phyloP scores from a whole-genome alignment of 2,797 vertebrate genomes.

The Acrossocheilus fasciatus region DNA sequence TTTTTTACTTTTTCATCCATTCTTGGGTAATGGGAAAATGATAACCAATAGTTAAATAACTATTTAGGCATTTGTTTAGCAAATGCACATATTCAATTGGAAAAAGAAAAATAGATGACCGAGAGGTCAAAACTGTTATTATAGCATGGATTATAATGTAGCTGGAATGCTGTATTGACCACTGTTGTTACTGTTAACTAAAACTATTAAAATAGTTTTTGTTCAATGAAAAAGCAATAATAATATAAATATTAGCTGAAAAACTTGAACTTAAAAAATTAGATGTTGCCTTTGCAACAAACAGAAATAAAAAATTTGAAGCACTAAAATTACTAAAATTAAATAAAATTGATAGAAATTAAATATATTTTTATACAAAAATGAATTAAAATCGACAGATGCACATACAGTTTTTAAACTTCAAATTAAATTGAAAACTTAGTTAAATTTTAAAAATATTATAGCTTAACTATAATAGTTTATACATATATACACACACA shows the following conservation, averaged over 20 bases:
- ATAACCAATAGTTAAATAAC: not conserved
- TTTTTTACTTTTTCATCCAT: not conserved
- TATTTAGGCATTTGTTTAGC: not conserved
- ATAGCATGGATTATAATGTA: not conserved
- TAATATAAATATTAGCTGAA: not conserved
- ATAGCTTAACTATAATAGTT: too few relatives aligned
- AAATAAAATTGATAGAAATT: not conserved
- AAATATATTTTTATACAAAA: not conserved
- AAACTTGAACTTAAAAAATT: not conserved
- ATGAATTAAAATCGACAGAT: too few relatives aligned
- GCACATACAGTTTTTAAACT: not conserved
- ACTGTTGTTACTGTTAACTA: not conserved
- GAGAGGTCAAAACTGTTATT: not conserved
- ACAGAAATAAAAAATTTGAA: not conserved
- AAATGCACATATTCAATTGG: not conserved
- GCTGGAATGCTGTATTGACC: not conserved
- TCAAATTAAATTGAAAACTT: not conserved
- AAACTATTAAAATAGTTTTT: not conserved
- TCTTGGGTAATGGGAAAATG: not conserved
- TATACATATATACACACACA: too few relatives aligned
- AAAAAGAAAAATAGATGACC: not conserved
- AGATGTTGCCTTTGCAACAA: not conserved
- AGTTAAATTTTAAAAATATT: too few relatives aligned
- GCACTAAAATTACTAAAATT: not conserved
- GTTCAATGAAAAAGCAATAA: not conserved